Evolutionary conservation across 2,888 invertebrate species (phyloP).

Genomic region (Xanthorhoe spadicearia): DNA sequence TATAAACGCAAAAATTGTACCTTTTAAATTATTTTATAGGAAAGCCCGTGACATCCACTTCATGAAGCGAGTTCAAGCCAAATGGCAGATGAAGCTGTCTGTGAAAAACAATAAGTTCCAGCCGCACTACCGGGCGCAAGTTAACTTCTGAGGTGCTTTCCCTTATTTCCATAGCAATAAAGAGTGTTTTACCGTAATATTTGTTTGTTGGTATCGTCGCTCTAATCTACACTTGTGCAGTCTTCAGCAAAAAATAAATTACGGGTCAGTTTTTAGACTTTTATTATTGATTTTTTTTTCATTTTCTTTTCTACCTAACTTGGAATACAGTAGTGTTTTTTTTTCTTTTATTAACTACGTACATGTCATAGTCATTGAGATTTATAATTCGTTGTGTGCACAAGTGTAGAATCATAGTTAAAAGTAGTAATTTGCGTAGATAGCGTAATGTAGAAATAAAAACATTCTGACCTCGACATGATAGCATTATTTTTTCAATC

Average conservation of each 20-base stretch:
- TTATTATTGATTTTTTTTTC: too few species aligned
- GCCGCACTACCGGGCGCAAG: constrained; percentile 91
- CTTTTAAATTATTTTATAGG: constrained; percentile 75
- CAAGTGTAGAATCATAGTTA: not conserved
- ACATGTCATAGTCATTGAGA: too few species aligned
- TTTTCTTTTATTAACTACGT: too few species aligned
- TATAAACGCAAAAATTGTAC: too few species aligned
- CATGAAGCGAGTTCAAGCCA: constrained; percentile 92
- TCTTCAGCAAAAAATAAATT: not conserved
- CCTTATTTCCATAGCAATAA: constrained; percentile 36
- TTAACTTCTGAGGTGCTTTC: constrained; percentile 86
- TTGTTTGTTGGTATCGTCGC: constrained; percentile 27
- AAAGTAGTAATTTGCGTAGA: constrained; percentile 13
- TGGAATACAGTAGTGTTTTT: too few species aligned
- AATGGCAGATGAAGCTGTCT: constrained; percentile 91
- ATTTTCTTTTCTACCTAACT: too few species aligned
- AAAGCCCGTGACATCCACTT: constrained; percentile 93
- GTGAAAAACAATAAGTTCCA: constrained; percentile 92
- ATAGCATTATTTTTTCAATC: not conserved
- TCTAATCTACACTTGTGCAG: constrained; percentile 7
- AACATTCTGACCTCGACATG: not conserved
- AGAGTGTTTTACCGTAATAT: constrained; percentile 27
- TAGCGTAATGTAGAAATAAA: not conserved
- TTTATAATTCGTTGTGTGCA: not conserved
- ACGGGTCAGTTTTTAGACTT: not conserved